Base-by-base conservation (phyloP, 1,140 invertebrate species). In the Physella acuta region DNA sequence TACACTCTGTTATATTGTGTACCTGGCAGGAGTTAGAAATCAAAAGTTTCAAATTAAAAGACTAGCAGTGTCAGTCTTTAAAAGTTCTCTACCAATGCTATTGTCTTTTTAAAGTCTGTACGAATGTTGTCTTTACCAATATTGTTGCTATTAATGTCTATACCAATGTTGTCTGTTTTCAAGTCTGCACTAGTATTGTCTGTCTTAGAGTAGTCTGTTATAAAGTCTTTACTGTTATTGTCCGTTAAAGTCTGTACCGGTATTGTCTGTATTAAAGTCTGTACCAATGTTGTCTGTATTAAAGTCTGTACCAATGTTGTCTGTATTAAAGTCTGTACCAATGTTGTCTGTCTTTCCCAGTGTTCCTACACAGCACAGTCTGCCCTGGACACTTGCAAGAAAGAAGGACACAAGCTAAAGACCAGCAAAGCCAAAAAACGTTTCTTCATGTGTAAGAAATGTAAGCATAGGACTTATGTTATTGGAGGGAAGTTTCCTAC, bases 361-460 rank as follows among this genome's bases (percentile, higher is more conserved):
- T 98, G 95, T 81, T 93, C 94, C 79, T 98, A 98, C 78, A 92
- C 90, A 0, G 91, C 92, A 37, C 92, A 94, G 77, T 93, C 92
- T 3, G 90, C 92, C 4, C 89, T 91, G 8, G 93, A 96, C 64
- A 83, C 88, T 4, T 98, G 95, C 79, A 94, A 93, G 82, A 86
- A 90, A 72, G 89, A 94, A 76, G 86, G 88, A 49, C 95, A 98
- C 86, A 87, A 88, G 0, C 78, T 95, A 0, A 88, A 92, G 0
- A 87, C 91, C 14, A 89, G 94, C 79, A 81, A 86, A 72, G 90
- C 92, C 0, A 87, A 90, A 24, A 97, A 97, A 79, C 87, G 93
- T 70, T 97, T 97, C 83, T 98, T 95, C 84, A 92, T 92, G 82
- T 97, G 95, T 85, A 87, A 87, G 30, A 89, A 94, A 79, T 98